Evolutionary conservation across 2,888 invertebrate species (phyloP), one percentile per base, ranked within the genome.

Genomic region (Chromoteleia sp.): DNA sequence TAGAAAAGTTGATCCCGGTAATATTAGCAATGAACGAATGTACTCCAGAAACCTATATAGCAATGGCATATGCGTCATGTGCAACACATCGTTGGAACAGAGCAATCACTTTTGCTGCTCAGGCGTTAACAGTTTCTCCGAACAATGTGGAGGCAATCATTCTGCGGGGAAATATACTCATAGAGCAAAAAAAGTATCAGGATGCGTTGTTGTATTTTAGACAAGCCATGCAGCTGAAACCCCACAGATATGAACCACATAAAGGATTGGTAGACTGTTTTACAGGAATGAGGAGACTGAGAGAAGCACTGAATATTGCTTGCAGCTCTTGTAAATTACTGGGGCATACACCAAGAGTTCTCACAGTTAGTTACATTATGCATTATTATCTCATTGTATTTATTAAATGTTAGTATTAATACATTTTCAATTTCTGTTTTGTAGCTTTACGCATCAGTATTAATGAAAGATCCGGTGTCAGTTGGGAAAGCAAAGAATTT

Each of bases 231-330:
- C 93, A 93, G 87, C 87, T 93, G 52, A 94, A 94, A 71, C 94
- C 95, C 33, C 93, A 93, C 86, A 93, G 95, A 79, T 95, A 94
- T 89, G 97, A 97, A 89, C 94, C 95, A 0, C 95, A 96, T 88
- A 95, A 95, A 91, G 96, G 96, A n/a, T 90, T 97, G 25, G 95
- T 96, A 1, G 95, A 96, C 84, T 95, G 95, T 88, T 96, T 96
- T 87, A 91, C 96, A 41, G 94, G 94, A 0, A 92, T 94, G 88
- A 94, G 95, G 84, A 93, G 96, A 67, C 91, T 94, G 25, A 93
- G 95, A 86, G 97, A 97, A 88, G 97, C 96, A 0, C 93, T 95
- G 8, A 94, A 94, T 8, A 94, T 95, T 88, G 96, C 96, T 0
- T 94, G 94, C 14, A 94, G 94, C 89, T 95, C 96, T 56, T 95